These are phyloP conservation scores for Podabrus alpinus DNA, from an alignment of 2,888 invertebrate genomes.

Conservation along the genomic window DNA sequence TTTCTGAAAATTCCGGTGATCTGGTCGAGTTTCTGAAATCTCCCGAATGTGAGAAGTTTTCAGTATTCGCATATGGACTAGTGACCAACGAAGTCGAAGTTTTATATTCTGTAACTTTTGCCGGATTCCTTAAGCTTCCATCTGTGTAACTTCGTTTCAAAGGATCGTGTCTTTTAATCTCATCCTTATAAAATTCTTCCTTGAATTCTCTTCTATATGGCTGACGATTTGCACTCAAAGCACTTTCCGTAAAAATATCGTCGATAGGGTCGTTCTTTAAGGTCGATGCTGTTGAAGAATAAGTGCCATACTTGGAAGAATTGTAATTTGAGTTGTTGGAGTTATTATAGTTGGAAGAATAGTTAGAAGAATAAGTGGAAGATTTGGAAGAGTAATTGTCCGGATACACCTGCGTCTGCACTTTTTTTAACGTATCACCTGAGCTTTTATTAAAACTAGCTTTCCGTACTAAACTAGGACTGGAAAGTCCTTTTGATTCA, in stretches of 20 bases:
- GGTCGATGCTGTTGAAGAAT: constrained; percentile 25
- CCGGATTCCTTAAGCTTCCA: constrained; percentile 48
- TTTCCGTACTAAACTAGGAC: constrained; percentile 82
- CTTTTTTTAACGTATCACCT: constrained; percentile 53
- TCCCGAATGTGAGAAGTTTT: constrained; percentile 53
- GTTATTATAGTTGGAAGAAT: constrained; percentile 16
- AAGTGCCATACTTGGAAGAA: constrained; percentile 28
- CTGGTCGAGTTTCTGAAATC: constrained; percentile 46
- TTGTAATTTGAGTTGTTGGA: too few species aligned
- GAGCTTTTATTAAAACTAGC: constrained; percentile 59
- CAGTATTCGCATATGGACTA: constrained; percentile 54
- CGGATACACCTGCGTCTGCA: constrained; percentile 52
- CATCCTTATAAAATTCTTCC: constrained; percentile 52
- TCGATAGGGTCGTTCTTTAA: constrained; percentile 51
- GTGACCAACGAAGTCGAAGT: constrained; percentile 43
- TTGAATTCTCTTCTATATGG: constrained; percentile 50
- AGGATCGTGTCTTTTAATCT: constrained; percentile 50
- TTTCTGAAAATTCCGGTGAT: constrained; percentile 58
- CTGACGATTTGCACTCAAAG: constrained; percentile 47
- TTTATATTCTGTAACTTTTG: constrained; percentile 42
- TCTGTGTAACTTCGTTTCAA: constrained; percentile 54
- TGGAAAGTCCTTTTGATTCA: constrained; percentile 67
- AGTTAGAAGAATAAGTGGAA: constrained; percentile 41
- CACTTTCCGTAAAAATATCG: constrained; percentile 53
- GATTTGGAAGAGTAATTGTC: constrained; percentile 37